A percentile compares a stretch with the other conserved stretches of the same genome.
These are phyloP conservation scores for Hippocampus kuda DNA, from an alignment of 2,797 vertebrate species.

Conservation along the genomic window DNA sequence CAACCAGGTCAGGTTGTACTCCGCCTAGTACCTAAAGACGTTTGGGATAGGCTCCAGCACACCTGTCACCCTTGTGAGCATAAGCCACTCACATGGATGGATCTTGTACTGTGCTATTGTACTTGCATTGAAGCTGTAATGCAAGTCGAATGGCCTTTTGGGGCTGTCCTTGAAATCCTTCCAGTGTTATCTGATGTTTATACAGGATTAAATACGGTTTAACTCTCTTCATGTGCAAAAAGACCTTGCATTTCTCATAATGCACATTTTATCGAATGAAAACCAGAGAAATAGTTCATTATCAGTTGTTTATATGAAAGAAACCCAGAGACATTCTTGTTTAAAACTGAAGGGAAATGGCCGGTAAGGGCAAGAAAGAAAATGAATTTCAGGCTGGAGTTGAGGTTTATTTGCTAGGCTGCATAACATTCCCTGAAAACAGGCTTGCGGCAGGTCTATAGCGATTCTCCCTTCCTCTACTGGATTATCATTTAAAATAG, in stretches of 20 bases:
- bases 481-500: slow-evolving; percentile 76
- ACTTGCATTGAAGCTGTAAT: too few species aligned
- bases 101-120: too few species aligned
- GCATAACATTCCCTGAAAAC: slow-evolving; percentile 69
- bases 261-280: background rate
- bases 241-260: background rate
- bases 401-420: slow-evolving; percentile 58
- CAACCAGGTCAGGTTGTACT: too few species aligned
- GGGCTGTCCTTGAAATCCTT: background rate
- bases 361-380: slow-evolving; percentile 42
- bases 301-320: background rate
- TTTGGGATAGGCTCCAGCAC: too few species aligned
- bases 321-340: background rate
- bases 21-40: too few species aligned
- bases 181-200: background rate
- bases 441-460: slow-evolving; percentile 65
- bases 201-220: background rate
- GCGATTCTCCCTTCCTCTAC: slow-evolving; percentile 64
- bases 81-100: too few species aligned
- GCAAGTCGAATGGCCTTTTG: too few species aligned
- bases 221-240: background rate
- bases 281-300: background rate
- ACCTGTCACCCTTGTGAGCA: too few species aligned
- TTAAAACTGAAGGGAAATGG: slow-evolving; percentile 12
- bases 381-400: slow-evolving; percentile 52